These are phyloP conservation scores for Corvus moneduloides DNA, from an alignment of 2,113 vertebrate genomes.

Conservation along the genomic window DNA sequence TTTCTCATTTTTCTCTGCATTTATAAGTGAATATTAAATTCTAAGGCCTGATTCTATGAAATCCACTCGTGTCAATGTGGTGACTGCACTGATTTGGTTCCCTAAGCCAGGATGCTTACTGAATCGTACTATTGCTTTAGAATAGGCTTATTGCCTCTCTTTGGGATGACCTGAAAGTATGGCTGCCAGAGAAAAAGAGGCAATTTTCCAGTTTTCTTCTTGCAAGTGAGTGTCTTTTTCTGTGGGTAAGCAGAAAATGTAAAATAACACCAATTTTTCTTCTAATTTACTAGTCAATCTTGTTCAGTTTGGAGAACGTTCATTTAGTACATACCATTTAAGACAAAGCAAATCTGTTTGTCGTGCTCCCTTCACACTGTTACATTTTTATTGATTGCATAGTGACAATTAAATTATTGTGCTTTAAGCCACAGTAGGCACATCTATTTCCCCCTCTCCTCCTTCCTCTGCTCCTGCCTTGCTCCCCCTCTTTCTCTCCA, in stretches of 20 bases:
- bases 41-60: neutral
- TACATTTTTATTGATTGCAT: slow-evolving; percentile 50
- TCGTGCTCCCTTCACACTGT: neutral
- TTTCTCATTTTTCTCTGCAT: neutral
- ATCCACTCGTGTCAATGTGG: neutral
- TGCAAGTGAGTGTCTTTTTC: slow-evolving; percentile 19
- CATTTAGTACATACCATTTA: slow-evolving; percentile 33
- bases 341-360: slow-evolving; percentile 53
- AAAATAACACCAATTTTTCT: slow-evolving; percentile 59
- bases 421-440: slow-evolving; percentile 26
- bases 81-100: neutral
- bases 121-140: neutral
- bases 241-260: slow-evolving; percentile 49
- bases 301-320: slow-evolving; percentile 35
- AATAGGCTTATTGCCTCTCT: neutral
- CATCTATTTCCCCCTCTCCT: neutral
- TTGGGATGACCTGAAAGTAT: slow-evolving; percentile 5
- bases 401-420: slow-evolving; percentile 59
- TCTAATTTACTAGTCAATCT: slow-evolving; percentile 59
- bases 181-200: neutral
- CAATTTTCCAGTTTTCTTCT: slow-evolving; percentile 22
- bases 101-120: neutral
- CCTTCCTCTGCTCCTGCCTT: neutral
- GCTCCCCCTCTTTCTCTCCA: accelerated
- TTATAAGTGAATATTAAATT: neutral